phyloP scores from a whole-genome alignment of 2,888 invertebrate species.

The Plusia festucae region DNA sequence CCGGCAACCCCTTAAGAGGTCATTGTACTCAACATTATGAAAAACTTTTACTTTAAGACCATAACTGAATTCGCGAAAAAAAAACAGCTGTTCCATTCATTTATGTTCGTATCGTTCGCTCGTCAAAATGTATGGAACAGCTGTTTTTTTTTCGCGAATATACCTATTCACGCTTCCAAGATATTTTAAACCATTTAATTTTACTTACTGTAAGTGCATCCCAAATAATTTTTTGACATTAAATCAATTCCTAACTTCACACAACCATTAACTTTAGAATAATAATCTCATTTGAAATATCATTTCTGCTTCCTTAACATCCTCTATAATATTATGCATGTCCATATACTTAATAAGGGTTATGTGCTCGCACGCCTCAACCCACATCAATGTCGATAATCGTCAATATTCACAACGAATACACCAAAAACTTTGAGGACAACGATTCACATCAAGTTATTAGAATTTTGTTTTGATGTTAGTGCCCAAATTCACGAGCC shows the following conservation, averaged over 20 bases:
- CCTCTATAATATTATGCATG: neutral
- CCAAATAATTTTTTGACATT: neutral
- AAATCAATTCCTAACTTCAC: neutral
- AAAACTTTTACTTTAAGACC: too few species aligned
- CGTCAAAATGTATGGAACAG: too few species aligned
- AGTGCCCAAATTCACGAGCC: neutral
- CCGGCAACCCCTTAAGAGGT: too few species aligned
- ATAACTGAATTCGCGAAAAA: too few species aligned
- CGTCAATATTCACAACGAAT: constrained; percentile 4
- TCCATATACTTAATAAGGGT: neutral
- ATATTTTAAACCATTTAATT: too few species aligned
- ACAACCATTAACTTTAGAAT: neutral
- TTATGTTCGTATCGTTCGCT: too few species aligned
- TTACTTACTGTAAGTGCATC: neutral
- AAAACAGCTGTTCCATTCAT: too few species aligned
- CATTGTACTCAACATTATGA: too few species aligned
- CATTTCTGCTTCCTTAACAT: neutral
- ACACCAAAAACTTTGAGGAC: constrained; percentile 3
- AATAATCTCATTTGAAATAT: neutral
- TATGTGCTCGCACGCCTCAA: neutral
- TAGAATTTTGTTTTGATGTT: constrained; percentile 9
- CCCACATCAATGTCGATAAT: constrained; percentile 1
- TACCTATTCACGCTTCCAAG: too few species aligned
- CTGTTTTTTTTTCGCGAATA: too few species aligned
- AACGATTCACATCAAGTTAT: constrained; percentile 9